phyloP scores from a whole-genome alignment of 2,113 vertebrate genomes.

The Nestor notabilis region DNA sequence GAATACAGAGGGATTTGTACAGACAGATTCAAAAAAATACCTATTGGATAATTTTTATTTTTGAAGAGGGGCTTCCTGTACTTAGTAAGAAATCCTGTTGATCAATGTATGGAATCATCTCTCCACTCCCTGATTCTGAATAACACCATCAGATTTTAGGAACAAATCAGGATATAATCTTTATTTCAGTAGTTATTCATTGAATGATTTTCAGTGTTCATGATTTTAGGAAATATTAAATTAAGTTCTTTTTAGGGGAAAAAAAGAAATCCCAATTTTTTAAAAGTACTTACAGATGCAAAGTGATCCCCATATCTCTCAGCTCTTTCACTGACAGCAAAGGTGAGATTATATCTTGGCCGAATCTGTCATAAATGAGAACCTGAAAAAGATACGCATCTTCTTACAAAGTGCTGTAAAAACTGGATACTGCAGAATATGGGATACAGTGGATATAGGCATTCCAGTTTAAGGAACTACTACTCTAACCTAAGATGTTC shows the following conservation, averaged over 20 bases:
- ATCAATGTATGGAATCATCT: not conserved
- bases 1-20: not conserved
- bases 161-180: not conserved
- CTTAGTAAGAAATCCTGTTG: not conserved
- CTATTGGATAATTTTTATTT: not conserved
- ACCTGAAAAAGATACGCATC: constrained; percentile 77
- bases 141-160: not conserved
- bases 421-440: not conserved
- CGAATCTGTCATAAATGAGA: constrained; percentile 95
- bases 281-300: constrained; percentile 85
- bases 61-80: not conserved
- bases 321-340: constrained; percentile 96
- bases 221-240: not conserved
- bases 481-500: not conserved
- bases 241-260: not conserved
- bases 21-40: not conserved
- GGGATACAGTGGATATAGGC: not conserved
- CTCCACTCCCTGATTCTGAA: not conserved
- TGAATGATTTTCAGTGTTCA: not conserved
- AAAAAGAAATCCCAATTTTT: not conserved
- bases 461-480: not conserved
- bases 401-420: not conserved
- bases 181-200: not conserved
- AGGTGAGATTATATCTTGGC: constrained; percentile 99
- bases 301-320: constrained; percentile 96